Evolutionary conservation across 1,140 invertebrate genomes (phyloP).

Genomic region (Neelides sp.): DNA sequence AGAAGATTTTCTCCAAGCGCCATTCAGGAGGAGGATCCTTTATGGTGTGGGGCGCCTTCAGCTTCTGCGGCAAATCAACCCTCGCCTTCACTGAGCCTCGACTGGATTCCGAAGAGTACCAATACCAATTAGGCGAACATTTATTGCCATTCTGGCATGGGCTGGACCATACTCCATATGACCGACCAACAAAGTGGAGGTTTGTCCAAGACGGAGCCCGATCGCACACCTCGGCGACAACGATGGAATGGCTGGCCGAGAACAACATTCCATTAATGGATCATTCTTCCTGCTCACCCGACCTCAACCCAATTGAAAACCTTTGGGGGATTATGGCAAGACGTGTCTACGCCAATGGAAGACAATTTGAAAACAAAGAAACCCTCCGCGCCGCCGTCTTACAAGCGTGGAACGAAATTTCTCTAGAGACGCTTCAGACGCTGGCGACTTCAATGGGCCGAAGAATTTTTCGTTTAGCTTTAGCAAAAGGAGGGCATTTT

Average conservation of each 20-base stretch:
- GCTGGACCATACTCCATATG: background rate
- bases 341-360: background rate
- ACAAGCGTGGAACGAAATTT: background rate
- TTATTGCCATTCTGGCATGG: background rate
- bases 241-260: constrained; percentile 18
- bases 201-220: constrained; percentile 31
- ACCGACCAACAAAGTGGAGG: background rate
- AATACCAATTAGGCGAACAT: background rate
- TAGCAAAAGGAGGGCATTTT: too few relatives aligned
- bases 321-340: constrained; percentile 27
- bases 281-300: constrained; percentile 31
- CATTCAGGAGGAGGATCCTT: background rate
- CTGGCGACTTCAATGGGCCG: background rate
- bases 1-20: constrained; percentile 4
- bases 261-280: constrained; percentile 16
- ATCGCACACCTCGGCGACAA: constrained; percentile 20
- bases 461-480: background rate
- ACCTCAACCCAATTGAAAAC: constrained; percentile 33
- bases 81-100: background rate
- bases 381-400: background rate
- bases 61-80: background rate
- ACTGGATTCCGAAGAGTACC: background rate
- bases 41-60: constrained; percentile 1
- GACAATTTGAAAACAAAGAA: background rate
- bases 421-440: background rate